Percentiles rank a stretch among this genome's conserved stretches.
phyloP scores from a whole-genome alignment of 2,113 vertebrate species.

The Labrus mixtus region DNA sequence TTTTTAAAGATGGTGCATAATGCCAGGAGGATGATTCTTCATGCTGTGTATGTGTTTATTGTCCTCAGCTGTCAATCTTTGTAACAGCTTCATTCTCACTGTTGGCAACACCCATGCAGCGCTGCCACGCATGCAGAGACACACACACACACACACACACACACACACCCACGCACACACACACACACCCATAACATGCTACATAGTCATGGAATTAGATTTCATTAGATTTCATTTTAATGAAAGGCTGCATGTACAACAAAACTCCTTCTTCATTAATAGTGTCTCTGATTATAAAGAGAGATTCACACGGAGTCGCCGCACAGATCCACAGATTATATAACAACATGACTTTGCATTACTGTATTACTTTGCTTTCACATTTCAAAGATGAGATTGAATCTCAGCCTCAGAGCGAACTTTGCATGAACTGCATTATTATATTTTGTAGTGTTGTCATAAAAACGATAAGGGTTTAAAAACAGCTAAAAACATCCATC shows the following conservation, averaged over 20 bases:
- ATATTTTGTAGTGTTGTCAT: no score
- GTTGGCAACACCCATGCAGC: conserved; percentile 16
- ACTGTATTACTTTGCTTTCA: no score
- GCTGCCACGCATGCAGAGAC: conserved; percentile 23
- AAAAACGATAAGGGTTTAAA: no score
- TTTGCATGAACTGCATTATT: no score
- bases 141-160: not conserved
- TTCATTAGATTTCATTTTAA: no score
- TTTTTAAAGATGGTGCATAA: conserved; percentile 37
- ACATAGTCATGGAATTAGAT: conserved; percentile 23
- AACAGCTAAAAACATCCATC: no score
- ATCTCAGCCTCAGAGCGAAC: no score
- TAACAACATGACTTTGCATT: no score
- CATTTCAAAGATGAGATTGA: no score
- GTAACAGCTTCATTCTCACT: conserved; percentile 39
- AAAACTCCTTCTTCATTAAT: not conserved
- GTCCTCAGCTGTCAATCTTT: conserved; percentile 37
- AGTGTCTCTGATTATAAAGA: no score
- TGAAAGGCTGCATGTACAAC: conserved; percentile 22
- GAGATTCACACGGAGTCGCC: no score
- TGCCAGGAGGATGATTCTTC: conserved; percentile 47
- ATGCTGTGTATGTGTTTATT: conserved; percentile 36
- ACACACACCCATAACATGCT: conserved; percentile 18
- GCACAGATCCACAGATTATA: no score
- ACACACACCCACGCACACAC: not conserved